Base-by-base conservation (phyloP, 2,113 vertebrate genomes). In the Triplophysa siluroides region DNA sequence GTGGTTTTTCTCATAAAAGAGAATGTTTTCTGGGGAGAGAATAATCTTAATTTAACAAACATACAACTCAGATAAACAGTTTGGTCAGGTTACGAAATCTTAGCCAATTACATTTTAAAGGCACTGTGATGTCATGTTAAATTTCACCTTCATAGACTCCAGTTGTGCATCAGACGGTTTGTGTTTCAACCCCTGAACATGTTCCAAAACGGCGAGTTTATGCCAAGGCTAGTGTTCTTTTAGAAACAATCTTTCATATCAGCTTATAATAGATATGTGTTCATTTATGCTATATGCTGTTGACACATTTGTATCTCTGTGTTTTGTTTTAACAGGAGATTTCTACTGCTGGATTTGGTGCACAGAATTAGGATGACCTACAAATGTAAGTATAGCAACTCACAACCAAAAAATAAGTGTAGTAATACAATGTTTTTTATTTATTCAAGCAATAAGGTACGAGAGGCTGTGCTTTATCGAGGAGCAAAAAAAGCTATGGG, bases 341-440 rank as follows among this genome's bases (percentile, higher is more conserved):
- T 47, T 64, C 79, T 16, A 24, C 83, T 61, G 75, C 68, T 63
- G 60, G 58, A 33, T 78, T 78, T 78, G 69, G 23, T 29, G 21
- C 56, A 47, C 29, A 50, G 16, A 50, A 61, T 68, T 82, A 85
- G 81, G 85, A 89, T 90, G 89, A 88, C 65, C 87, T 83, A 78
- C 89, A 88, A 87, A 93, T 92, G 92, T 92, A 88, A 92, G 92
- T 91, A 58, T 9, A 43, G 45, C 38, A 65, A 19, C 16, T 65
- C 8, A n/a, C 54, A 18, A 58, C 19, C 52, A 56, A 56, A 56
- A 56, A 19, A 19, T 6, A 29, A 29, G 3, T 29, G 4, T 7
- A 38, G 33, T 38, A 38, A 38, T 38, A 38, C 5, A 38, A 38
- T 8, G 33, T 38, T 38, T 7, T 38, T 7, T 7, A 0, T 29